A percentile compares a stretch with the other conserved stretches of the same genome.
phyloP scores from a whole-genome alignment of 2,797 vertebrate genomes.

The Synaphobranchus kaupii region DNA sequence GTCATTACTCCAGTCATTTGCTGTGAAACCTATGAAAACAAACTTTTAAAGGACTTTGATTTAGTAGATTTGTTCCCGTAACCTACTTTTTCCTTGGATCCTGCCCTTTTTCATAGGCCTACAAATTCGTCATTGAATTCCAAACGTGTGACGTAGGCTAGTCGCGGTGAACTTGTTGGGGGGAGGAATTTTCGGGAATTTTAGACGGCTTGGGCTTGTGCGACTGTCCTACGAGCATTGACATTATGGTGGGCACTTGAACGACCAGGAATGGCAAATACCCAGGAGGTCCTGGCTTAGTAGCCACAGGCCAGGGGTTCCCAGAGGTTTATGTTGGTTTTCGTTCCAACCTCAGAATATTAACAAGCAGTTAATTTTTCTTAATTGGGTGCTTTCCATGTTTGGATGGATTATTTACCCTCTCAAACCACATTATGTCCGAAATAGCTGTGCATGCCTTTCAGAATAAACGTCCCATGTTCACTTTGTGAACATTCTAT shows the following conservation, averaged over 20 bases:
- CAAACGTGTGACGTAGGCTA: conserved; percentile 65
- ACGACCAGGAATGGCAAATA: background rate
- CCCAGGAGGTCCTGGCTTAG: background rate
- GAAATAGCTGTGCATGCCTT: no score
- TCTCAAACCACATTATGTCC: no score
- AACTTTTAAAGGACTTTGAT: conserved; percentile 44
- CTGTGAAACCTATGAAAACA: background rate
- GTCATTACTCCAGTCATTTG: background rate
- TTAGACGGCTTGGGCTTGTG: conserved; percentile 4
- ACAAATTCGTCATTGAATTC: conserved; percentile 60
- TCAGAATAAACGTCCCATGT: no score
- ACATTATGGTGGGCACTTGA: conserved; percentile 35
- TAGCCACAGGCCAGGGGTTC: background rate
- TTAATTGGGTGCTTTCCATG: no score
- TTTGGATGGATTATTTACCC: no score
- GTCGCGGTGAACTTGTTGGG: conserved; percentile 4
- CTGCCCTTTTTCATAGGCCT: conserved; percentile 64
- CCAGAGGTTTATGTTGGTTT: no score
- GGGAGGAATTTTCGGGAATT: conserved; percentile 22
- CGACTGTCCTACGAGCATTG: conserved; percentile 44
- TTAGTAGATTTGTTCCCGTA: conserved; percentile 47
- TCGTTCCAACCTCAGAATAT: no score
- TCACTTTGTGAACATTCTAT: no score
- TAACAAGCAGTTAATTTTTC: no score
- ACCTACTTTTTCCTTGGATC: conserved; percentile 71